Percentiles rank a stretch among this genome's conserved stretches.
These are phyloP conservation scores for Eupithecia centaureata DNA, from an alignment of 2,888 invertebrate species.

Conservation along the genomic window DNA sequence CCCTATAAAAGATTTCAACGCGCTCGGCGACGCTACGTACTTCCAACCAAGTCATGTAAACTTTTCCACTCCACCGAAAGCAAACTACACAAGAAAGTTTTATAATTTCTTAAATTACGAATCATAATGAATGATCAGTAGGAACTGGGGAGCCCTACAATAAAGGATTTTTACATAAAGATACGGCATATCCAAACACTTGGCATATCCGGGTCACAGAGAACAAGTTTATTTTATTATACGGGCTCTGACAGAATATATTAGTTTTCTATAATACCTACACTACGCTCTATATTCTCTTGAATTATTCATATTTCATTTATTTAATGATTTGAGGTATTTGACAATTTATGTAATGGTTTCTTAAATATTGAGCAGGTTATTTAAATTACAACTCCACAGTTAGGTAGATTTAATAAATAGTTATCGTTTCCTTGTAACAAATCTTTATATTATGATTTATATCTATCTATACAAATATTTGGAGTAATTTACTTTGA, in stretches of 20 bases:
- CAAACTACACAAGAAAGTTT: neutral
- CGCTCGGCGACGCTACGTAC: conserved; percentile 43
- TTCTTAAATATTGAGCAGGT: conserved; percentile 22
- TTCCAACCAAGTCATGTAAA: neutral
- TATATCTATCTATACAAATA: neutral
- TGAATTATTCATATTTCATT: conserved; percentile 45
- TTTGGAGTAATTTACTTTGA: too few relatives aligned
- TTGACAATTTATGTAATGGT: conserved; percentile 13
- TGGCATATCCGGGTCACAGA: conserved; percentile 76
- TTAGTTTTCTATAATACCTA: conserved; percentile 41
- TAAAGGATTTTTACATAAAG: conserved; percentile 16
- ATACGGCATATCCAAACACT: conserved; percentile 47
- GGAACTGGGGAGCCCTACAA: conserved; percentile 19
- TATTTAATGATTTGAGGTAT: conserved; percentile 21
- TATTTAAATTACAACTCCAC: conserved; percentile 21
- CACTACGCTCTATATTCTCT: conserved; percentile 41
- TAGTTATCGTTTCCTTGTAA: neutral
- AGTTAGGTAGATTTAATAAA: neutral
- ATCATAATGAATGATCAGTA: conserved; percentile 1
- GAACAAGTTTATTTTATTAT: conserved; percentile 65
- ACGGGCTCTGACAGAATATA: conserved; percentile 50
- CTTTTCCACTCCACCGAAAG: neutral
- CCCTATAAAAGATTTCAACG: conserved; percentile 75
- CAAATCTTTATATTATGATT: neutral
- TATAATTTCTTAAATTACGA: neutral